Evolutionary conservation across 2,888 invertebrate species (phyloP), one percentile per base, ranked within the genome.

Genomic region (Andrena flavipes): DNA sequence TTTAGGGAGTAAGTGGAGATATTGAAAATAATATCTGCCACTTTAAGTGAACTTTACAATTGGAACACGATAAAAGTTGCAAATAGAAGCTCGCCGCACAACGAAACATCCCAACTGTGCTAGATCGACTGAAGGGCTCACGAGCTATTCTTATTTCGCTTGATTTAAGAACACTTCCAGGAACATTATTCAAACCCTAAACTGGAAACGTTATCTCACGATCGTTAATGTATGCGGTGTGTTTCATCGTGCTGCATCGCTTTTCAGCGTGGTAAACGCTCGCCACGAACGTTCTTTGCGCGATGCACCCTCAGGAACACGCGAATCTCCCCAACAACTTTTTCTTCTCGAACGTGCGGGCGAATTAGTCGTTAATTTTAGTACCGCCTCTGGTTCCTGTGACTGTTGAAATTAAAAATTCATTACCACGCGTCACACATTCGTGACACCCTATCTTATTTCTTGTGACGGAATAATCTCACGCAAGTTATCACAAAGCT

Each of bases 171-270:
- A 72, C 62, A 51, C 62, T 67, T 68, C 62, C 8, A 56, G 29
- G 68, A 56, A 59, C 76, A 67, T 80, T 80, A 72, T 72, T 80
- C 77, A 72, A 80, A 72, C 68, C 77, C 63, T 56, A 72, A 80
- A 80, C 77, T 68, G 56, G 72, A 63, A 80, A 51, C 68, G 80
- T 72, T 80, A 80, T 80, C 80, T 62, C 48, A 49, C 67, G 68
- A 80, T 80, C 78, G 63, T 10, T 68, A 74, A 79, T 65, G 69
- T 23, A 65, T 63, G 60, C 60, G 23, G 48, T n/a, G 59, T 64
- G 72, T 69, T 69, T 51, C 65, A 69, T 26, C 49, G 64, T 23
- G 75, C 20, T 16, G 16, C 51, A 16, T 6, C 13, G 69, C 59
- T 59, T 73, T 23, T 59, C 59, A 48, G 29, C 20, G 70, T 56